These are phyloP conservation scores for Amiota mariae DNA, from an alignment of 2,888 invertebrate species.

Conservation along the genomic window DNA sequence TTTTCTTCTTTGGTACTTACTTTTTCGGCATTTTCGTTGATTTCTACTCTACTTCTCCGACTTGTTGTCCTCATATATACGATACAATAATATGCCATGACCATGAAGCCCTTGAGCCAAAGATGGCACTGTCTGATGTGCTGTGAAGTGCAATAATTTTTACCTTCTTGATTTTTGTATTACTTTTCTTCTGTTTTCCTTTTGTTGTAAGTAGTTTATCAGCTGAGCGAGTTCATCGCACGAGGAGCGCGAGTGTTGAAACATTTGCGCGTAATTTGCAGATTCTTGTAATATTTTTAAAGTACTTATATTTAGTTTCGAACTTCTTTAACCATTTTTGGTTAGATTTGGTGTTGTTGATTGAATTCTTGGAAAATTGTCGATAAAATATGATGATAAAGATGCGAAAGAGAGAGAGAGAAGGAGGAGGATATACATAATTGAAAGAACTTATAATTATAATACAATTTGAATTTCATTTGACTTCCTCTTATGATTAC, in stretches of 20 bases:
- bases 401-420: too few species aligned
- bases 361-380: slow-evolving; percentile 19
- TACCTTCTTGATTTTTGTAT: slow-evolving; percentile 62
- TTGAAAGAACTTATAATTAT: too few species aligned
- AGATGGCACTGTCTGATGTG: slow-evolving; percentile 68
- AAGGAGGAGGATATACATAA: too few species aligned
- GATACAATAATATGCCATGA: slow-evolving; percentile 23
- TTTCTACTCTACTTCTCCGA: background rate
- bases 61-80: slow-evolving; percentile 48
- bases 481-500: too few species aligned
- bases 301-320: background rate
- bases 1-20: background rate
- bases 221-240: slow-evolving; percentile 12
- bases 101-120: slow-evolving; percentile 51
- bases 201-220: background rate
- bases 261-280: slow-evolving; percentile 68
- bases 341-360: slow-evolving; percentile 17
- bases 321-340: background rate
- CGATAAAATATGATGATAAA: background rate
- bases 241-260: slow-evolving; percentile 59
- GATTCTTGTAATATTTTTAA: slow-evolving; percentile 62
- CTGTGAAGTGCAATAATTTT: slow-evolving; percentile 67
- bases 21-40: background rate
- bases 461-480: too few species aligned
- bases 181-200: slow-evolving; percentile 39